A percentile compares a stretch with the other conserved stretches of the same genome.
Evolutionary conservation across 2,797 vertebrate species (phyloP).

Genomic region (Hyperoplus immaculatus): DNA sequence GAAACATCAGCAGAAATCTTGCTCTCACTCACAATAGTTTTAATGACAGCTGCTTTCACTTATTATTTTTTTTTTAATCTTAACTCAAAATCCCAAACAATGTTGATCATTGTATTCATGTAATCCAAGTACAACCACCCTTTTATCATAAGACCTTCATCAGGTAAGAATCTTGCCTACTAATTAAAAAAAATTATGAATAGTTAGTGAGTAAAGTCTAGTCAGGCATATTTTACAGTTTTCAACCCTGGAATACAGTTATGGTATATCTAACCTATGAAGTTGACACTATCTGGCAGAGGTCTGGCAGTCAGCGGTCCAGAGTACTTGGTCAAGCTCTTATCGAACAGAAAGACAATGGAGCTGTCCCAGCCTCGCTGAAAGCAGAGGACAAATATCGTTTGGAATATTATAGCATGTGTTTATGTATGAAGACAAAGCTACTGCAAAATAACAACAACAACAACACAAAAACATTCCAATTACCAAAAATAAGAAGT

Average conservation of each 20-base stretch:
- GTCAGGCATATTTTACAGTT: conserved; percentile 12
- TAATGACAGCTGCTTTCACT: neutral
- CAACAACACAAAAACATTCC: neutral
- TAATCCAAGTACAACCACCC: neutral
- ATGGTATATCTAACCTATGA: conserved; percentile 90
- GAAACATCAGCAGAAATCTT: neutral
- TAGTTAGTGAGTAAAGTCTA: neutral
- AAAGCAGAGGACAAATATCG: conserved; percentile 41
- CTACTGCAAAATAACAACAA: neutral
- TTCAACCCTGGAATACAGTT: neutral
- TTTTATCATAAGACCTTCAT: neutral
- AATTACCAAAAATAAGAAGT: neutral
- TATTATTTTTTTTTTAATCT: too few species aligned
- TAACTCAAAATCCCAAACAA: neutral
- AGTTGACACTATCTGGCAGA: conserved; percentile 97
- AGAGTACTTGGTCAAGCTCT: conserved; percentile 94
- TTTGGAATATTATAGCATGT: neutral
- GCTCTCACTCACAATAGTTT: neutral
- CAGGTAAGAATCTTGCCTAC: neutral
- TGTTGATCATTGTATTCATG: neutral
- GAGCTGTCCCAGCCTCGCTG: conserved; percentile 97
- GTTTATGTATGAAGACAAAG: neutral
- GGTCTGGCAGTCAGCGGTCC: conserved; percentile 95
- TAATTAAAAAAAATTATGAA: neutral
- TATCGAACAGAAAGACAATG: conserved; percentile 97